These are phyloP conservation scores for Chrysolina oricalcia DNA, from an alignment of 2,888 invertebrate species.

Conservation along the genomic window DNA sequence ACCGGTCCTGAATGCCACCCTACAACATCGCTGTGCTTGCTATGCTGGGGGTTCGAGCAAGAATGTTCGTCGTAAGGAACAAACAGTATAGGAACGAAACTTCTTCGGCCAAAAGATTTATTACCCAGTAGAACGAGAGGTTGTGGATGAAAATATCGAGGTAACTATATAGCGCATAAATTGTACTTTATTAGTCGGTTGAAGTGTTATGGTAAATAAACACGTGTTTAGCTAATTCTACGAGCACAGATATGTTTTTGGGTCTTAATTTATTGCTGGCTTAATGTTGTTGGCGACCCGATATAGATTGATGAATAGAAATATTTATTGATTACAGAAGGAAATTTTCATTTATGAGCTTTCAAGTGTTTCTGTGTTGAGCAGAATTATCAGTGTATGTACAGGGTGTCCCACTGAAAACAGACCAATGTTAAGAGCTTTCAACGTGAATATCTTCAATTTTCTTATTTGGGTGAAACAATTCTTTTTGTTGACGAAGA, in stretches of 20 bases:
- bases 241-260: conserved; percentile 32
- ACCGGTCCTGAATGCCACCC: conserved; percentile 42
- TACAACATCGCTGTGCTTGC: conserved; percentile 41
- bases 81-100: conserved; percentile 44
- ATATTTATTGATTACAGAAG: background rate
- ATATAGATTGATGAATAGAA: background rate
- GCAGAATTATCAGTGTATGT: too few species aligned
- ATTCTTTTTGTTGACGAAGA: too few species aligned
- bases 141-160: conserved; percentile 68
- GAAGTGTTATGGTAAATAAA: conserved; percentile 58
- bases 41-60: conserved; percentile 38
- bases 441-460: too few species aligned
- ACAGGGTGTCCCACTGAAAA: too few species aligned
- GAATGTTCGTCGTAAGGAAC: conserved; percentile 44
- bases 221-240: conserved; percentile 51
- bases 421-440: too few species aligned
- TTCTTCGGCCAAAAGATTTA: conserved; percentile 66
- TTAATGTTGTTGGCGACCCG: background rate
- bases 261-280: conserved; percentile 9
- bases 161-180: conserved; percentile 69
- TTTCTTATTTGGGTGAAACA: too few species aligned
- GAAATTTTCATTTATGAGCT: too few species aligned
- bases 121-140: conserved; percentile 67
- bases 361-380: too few species aligned
- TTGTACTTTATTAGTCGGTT: conserved; percentile 66